phyloP scores from a whole-genome alignment of 1,140 invertebrate genomes.

The Acromyrmex echinatior region DNA sequence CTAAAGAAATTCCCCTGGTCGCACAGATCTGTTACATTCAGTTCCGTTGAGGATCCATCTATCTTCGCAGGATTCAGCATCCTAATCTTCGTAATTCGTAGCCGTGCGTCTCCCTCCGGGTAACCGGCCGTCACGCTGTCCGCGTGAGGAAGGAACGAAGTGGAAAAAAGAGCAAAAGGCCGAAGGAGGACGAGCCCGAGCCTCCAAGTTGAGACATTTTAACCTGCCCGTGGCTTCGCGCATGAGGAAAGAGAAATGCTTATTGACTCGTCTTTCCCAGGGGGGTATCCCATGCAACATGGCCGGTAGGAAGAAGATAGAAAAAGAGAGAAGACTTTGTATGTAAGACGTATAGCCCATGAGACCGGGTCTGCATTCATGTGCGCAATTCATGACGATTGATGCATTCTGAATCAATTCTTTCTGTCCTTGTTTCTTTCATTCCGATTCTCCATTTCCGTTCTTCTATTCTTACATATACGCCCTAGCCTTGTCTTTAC shows the following conservation, averaged over 20 bases:
- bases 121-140: constrained; percentile 47
- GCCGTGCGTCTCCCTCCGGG: constrained; percentile 48
- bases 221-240: constrained; percentile 77
- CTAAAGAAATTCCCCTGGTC: constrained; percentile 14
- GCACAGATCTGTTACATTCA: constrained; percentile 32
- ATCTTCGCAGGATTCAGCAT: constrained; percentile 26
- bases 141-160: constrained; percentile 67
- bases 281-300: constrained; percentile 67
- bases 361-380: neutral
- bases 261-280: constrained; percentile 80
- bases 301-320: constrained; percentile 2
- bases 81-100: constrained; percentile 61
- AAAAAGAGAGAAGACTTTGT: constrained; percentile 66
- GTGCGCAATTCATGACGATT: constrained; percentile 36
- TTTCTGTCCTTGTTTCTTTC: neutral
- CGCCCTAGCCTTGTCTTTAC: neutral
- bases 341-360: constrained; percentile 75
- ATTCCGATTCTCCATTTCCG: neutral
- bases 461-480: neutral
- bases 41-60: constrained; percentile 32
- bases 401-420: constrained; percentile 16
- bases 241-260: constrained; percentile 76
- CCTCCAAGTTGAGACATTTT: constrained; percentile 83
- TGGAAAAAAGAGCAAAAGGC: constrained; percentile 68
- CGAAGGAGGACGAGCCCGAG: constrained; percentile 63